These are phyloP conservation scores for Yponomeuta malinellus DNA, from an alignment of 2,888 invertebrate species.

Conservation along the genomic window DNA sequence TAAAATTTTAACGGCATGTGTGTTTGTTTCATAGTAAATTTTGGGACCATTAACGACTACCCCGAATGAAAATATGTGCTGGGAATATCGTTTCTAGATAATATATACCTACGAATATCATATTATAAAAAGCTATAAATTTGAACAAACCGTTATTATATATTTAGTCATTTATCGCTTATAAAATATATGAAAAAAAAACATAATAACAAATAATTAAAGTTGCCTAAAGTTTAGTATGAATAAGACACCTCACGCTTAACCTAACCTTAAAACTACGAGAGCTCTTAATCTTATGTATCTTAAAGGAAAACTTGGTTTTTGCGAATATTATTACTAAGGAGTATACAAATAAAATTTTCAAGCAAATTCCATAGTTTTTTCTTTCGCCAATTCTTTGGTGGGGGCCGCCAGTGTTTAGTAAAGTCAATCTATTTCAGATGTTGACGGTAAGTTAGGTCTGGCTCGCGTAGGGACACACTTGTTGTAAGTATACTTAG, in stretches of 20 bases:
- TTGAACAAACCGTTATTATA: conserved; percentile 17
- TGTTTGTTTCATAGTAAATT: conserved; percentile 70
- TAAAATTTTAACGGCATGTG: conserved; percentile 41
- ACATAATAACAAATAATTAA: conserved; percentile 17
- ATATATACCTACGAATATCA: background rate
- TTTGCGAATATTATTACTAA: conserved; percentile 68
- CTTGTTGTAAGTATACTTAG: conserved; percentile 42
- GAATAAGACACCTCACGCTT: conserved; percentile 57
- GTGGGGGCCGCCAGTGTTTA: conserved; percentile 63
- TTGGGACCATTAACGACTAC: conserved; percentile 64
- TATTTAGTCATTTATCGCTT: conserved; percentile 14
- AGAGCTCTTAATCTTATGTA: conserved; percentile 36
- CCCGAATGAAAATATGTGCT: conserved; percentile 40
- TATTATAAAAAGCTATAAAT: conserved; percentile 7
- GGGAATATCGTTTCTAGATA: conserved; percentile 28
- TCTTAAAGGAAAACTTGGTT: conserved; percentile 35
- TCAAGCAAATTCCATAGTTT: conserved; percentile 67
- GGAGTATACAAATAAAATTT: conserved; percentile 50
- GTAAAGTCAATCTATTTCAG: conserved; percentile 70
- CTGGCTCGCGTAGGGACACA: conserved; percentile 50
- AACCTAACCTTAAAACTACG: conserved; percentile 34
- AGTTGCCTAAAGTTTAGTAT: conserved; percentile 61
- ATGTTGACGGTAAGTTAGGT: conserved; percentile 76
- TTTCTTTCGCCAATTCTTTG: conserved; percentile 59
- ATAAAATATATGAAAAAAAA: conserved; percentile 8